Evolutionary conservation across 2,113 vertebrate species (phyloP).

Genomic region (Pardalotus punctatus): DNA sequence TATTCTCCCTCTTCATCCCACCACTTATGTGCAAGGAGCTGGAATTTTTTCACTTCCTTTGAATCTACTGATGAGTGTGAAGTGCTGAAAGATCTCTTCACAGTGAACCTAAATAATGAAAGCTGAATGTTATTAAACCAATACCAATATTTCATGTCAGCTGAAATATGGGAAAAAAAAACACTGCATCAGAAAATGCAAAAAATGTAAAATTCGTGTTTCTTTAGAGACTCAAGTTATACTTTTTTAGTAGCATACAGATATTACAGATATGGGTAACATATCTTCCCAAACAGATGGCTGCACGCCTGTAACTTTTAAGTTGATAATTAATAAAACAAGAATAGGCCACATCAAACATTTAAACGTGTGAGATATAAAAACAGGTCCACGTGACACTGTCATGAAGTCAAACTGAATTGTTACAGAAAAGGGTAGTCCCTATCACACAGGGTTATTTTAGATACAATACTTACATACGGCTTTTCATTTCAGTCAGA

Average conservation of each 20-base stretch:
- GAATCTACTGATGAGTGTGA: slow-evolving; percentile 84
- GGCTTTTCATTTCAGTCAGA: slow-evolving; percentile 24
- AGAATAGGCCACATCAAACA: not conserved
- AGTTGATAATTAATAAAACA: not conserved
- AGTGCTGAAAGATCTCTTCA: slow-evolving; percentile 52
- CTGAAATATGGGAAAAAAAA: not conserved
- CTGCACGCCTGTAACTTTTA: not conserved
- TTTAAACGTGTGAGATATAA: not conserved
- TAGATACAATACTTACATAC: slow-evolving; percentile 49
- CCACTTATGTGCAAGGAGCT: slow-evolving; percentile 86
- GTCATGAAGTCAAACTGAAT: not conserved
- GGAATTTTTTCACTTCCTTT: slow-evolving; percentile 86
- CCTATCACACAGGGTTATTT: not conserved
- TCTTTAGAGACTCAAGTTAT: not conserved
- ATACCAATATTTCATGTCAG: not conserved
- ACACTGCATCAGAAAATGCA: not conserved
- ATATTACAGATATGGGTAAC: not conserved
- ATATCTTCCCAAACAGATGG: not conserved
- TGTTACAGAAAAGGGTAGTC: not conserved
- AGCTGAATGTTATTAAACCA: not conserved
- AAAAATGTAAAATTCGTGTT: not conserved
- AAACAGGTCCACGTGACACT: not conserved
- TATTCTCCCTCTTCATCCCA: slow-evolving; percentile 92
- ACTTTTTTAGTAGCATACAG: not conserved
- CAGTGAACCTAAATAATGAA: slow-evolving; percentile 33